Base-by-base conservation (phyloP, 1,140 invertebrate species). In the Tenebrio molitor region DNA sequence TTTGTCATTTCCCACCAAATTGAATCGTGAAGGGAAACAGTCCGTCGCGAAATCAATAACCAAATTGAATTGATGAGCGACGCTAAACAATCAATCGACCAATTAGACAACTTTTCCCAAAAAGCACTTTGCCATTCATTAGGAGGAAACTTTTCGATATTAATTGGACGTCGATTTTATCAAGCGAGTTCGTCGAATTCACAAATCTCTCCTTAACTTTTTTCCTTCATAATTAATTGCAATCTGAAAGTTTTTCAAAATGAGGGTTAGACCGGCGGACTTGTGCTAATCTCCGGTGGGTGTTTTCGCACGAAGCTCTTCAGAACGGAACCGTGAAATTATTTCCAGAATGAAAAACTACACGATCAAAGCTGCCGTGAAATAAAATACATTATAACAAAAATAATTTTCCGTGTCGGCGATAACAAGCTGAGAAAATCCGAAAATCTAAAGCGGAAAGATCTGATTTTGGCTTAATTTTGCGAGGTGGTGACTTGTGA, bases 401-500 rank as follows among this genome's bases (percentile, higher is more conserved):
- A 33, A 69, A 69, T 69, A 53, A 69, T 69, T 69, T 69, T 50
- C 67, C 42, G 42, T 46, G 25, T 50, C 25, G 63, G 21, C 19
- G 44, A 50, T 19, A 68, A 68, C 41, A 69, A n/a, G n/a, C n/a
- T 44, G 42, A 58, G 67, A 69, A 69, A 69, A 69, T 69, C 67
- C 44, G 5, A 29, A 53, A 69, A 69, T 50, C 66, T 23, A 53
- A 25, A 34, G 23, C 12, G 17, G 67, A 73, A n/a, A 75, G 71
- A 75, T 75, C 74, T 58, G 74, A 75, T 75, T 73, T 46, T 53
- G 62, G 69, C 66, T 75, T 73, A 75, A 75, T 75, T 75, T 75
- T 39, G 66, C 33, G 74, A 75, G 71, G 74, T 75, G 71, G 71
- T 69, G 74, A 75, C 74, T 75, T 75, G 74, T 64, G 71, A 75